These are phyloP conservation scores for Strix occidentalis DNA, from an alignment of 2,797 vertebrate genomes.

Conservation along the genomic window DNA sequence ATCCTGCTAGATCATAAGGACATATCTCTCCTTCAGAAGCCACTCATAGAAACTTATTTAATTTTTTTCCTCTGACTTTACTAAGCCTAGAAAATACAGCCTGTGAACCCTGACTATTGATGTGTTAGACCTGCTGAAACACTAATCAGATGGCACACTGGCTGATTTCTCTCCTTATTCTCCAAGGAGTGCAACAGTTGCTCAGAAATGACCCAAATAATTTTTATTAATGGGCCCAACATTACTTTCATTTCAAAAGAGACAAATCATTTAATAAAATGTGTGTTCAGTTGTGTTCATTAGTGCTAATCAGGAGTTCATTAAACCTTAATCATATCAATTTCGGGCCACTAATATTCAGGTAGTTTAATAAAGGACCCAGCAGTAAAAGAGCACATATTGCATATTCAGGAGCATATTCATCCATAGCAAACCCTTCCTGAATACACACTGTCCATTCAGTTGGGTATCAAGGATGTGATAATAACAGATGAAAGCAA, in stretches of 20 bases:
- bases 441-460: not conserved
- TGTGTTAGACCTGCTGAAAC: not conserved
- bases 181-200: conserved; percentile 50
- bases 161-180: conserved; percentile 4
- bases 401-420: conserved; percentile 32
- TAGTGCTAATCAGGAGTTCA: conserved; percentile 68
- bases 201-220: conserved; percentile 65
- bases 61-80: not conserved
- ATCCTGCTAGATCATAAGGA: not conserved
- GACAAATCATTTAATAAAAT: conserved; percentile 70
- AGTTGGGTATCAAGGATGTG: not conserved
- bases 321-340: conserved; percentile 67
- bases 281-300: conserved; percentile 69
- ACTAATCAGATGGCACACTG: not conserved
- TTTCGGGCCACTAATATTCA: conserved; percentile 52
- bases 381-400: conserved; percentile 38
- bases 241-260: conserved; percentile 70
- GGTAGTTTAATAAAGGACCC: conserved; percentile 57
- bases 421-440: not conserved
- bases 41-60: not conserved
- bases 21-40: not conserved
- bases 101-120: not conserved
- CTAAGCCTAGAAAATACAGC: not conserved
- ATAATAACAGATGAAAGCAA: not conserved
- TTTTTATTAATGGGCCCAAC: conserved; percentile 70